Base-by-base conservation (phyloP, 2,797 vertebrate species). In the Clarias platycephalus region DNA sequence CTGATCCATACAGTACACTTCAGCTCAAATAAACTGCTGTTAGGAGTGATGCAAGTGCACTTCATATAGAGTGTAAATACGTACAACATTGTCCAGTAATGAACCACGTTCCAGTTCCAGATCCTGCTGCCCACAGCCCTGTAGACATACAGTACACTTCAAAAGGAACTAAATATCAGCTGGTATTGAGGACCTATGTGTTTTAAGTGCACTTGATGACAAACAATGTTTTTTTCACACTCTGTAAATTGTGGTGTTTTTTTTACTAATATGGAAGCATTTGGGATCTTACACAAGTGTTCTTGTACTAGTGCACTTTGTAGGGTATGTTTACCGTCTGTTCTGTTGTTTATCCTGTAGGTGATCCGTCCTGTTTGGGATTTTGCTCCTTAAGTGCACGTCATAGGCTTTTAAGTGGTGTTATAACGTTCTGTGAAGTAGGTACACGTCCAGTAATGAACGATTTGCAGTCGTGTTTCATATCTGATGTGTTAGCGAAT, bases 201-300 rank as follows among this genome's bases (percentile, higher is more conserved):
- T 26, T 79, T 78, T 22, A 63, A 44, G 34, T 79, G 60, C 60
- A 79, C 60, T 20, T 49, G 34, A 79, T 2, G 75, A 62, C 57
- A 58, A 18, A n/a, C 71, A 53, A n/a, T 53, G n/a, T 6, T 18
- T 26, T n/a, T 44, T 72, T 53, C 40, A 15, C 40, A 72, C 37
- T 49, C 40, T 72, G n/a, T 26, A 49, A 31, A 71, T 0, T 40
- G 67, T 70, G 34, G 18, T 40, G 67, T 12, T 53, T 22, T 18
- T 22, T 18, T 8, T 70, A n/a, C 34, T 22, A 40, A 70, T 22
- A 68, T 9, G 13, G 34, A 68, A 22, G 34, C 20, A 40, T 71
- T 44, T 70, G 20, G 34, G 22, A 71, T 40, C 40, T 71, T n/a
- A 0, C 37, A 18, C 22, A 13, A 18, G 57, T 22, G 57, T n/a